Evolutionary conservation across 2,113 vertebrate species (phyloP).

Genomic region (Amazona guildingii): DNA sequence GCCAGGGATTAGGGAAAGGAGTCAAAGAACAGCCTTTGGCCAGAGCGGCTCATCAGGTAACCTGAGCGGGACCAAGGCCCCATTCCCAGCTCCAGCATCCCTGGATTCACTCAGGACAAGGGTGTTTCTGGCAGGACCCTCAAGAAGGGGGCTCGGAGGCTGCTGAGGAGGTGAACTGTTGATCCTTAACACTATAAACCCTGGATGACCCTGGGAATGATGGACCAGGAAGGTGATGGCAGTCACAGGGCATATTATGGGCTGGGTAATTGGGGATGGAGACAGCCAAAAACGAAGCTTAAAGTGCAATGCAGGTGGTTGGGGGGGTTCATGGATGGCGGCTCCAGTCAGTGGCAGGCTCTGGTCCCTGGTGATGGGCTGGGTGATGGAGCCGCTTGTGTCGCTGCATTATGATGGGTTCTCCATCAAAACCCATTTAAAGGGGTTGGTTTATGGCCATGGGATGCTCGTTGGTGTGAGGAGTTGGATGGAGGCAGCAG

Average conservation of each 20-base stretch:
- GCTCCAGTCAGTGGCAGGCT: conserved; percentile 42
- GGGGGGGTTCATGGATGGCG: conserved; percentile 54
- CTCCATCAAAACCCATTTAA: background rate
- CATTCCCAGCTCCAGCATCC: rapidly evolving
- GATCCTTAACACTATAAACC: conserved; percentile 36
- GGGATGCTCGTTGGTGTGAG: conserved; percentile 17
- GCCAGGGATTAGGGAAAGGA: background rate
- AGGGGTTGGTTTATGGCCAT: conserved; percentile 15
- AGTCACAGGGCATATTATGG: conserved; percentile 9
- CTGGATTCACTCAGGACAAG: background rate
- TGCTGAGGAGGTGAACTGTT: background rate
- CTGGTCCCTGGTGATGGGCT: conserved; percentile 47
- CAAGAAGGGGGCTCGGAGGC: background rate
- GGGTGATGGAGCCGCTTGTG: conserved; percentile 54
- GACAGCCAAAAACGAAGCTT: conserved; percentile 59
- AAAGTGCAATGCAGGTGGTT: conserved; percentile 54
- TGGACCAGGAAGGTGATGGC: conserved; percentile 9
- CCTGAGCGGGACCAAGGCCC: background rate
- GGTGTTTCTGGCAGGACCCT: background rate
- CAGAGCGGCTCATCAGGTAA: background rate
- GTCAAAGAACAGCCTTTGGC: background rate
- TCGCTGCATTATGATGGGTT: conserved; percentile 19
- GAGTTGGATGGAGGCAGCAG: conserved; percentile 14
- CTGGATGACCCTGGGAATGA: conserved; percentile 32
- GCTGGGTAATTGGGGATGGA: conserved; percentile 28